A percentile compares a stretch with the other conserved stretches of the same genome.
These are phyloP conservation scores for Clepsis dumicolana DNA, from an alignment of 2,888 invertebrate genomes.

Conservation along the genomic window DNA sequence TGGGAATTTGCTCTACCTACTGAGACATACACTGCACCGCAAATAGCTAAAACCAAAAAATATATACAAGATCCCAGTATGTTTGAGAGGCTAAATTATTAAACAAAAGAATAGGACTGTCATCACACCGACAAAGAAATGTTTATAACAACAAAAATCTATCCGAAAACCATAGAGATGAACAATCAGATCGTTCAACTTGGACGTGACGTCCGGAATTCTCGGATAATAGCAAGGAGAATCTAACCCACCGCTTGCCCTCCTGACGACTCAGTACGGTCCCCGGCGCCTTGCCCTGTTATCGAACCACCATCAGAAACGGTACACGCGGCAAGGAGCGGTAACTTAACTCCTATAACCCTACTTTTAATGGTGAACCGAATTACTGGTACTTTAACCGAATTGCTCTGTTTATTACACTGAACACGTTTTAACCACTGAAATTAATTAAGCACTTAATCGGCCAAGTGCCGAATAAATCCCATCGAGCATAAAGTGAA, in stretches of 20 bases:
- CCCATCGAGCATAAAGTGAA: slow-evolving; percentile 57
- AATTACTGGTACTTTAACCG: slow-evolving; percentile 53
- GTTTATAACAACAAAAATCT: slow-evolving; percentile 44
- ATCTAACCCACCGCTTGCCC: slow-evolving; percentile 59
- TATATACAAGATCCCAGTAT: not conserved
- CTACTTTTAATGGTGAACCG: slow-evolving; percentile 54
- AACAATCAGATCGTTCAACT: slow-evolving; percentile 74
- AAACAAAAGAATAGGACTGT: not conserved
- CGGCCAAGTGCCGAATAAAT: slow-evolving; percentile 43
- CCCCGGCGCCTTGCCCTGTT: slow-evolving; percentile 57
- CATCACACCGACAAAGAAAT: slow-evolving; percentile 44
- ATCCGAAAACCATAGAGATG: slow-evolving; percentile 62
- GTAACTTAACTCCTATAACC: slow-evolving; percentile 56
- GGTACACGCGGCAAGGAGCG: slow-evolving; percentile 61
- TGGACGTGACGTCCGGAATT: slow-evolving; percentile 78
- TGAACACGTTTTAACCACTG: slow-evolving; percentile 48
- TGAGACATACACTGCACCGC: no score
- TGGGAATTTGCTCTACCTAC: no score
- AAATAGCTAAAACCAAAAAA: no score
- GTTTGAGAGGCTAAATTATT: not conserved
- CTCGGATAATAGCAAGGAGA: slow-evolving; percentile 56
- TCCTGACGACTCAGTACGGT: slow-evolving; percentile 61
- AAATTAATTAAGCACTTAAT: slow-evolving; percentile 44
- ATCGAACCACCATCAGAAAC: slow-evolving; percentile 66
- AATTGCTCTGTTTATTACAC: slow-evolving; percentile 59